Conservation (phyloP, 2,113 vertebrate genomes). For the Nestor notabilis region DNA sequence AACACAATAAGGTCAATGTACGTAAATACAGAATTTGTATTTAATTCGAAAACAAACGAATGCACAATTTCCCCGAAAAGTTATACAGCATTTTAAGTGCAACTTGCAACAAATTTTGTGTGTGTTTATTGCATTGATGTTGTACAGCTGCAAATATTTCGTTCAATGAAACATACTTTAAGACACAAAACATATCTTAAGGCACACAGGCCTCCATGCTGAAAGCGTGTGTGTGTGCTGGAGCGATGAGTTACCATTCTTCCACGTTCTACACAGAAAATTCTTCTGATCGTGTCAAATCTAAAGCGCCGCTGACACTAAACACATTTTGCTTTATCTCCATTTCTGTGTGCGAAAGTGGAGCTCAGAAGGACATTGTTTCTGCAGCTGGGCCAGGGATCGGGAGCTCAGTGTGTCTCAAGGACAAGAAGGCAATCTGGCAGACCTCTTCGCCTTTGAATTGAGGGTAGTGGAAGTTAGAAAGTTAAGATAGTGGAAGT, state of each 20-base stretch:
- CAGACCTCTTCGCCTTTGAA: not conserved
- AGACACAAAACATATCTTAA: not conserved
- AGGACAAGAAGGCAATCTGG: not conserved
- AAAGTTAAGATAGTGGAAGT: too few relatives aligned
- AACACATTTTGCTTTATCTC: not conserved
- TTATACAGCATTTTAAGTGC: not conserved
- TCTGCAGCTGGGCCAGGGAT: not conserved
- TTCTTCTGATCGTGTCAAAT: not conserved
- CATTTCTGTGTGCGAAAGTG: not conserved
- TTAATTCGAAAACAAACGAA: not conserved
- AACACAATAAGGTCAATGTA: not conserved
- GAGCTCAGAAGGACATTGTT: not conserved
- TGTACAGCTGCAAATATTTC: not conserved
- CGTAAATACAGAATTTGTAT: not conserved
- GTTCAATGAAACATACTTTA: not conserved
- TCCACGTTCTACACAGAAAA: not conserved
- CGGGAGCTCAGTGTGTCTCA: not conserved
- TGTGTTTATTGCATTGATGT: not conserved
- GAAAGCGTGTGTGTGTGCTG: not conserved
- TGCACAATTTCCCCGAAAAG: not conserved
- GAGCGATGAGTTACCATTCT: not conserved
- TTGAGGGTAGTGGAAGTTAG: not conserved
- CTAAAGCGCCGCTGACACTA: not conserved
- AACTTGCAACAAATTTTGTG: not conserved
- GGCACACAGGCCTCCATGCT: not conserved